Base-by-base conservation (phyloP, 2,113 vertebrate species). In the Noturus placidus region DNA sequence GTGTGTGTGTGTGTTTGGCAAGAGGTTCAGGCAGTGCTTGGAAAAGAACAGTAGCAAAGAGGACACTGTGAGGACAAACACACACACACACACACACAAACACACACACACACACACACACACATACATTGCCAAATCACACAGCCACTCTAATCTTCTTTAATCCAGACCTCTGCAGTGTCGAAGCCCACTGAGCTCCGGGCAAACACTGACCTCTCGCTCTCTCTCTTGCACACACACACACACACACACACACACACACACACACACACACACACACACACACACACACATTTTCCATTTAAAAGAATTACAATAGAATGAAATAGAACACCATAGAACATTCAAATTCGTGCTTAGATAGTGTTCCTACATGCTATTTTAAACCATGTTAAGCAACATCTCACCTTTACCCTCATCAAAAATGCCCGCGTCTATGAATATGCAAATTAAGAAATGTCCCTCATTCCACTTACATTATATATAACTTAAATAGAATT, bases 111-210 rank as follows among this genome's bases (percentile, higher is more conserved):
- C 63, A 87, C 78, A 81, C 50, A 74, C 63, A 67, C 76, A 86
- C 27, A 80, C 30, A 57, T 35, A 46, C 80, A 76, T 78, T 92
- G 92, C 94, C 93, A 94, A 93, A 90, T 91, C 92, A 92, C 91
- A 94, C 87, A 91, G 91, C 88, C 83, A 90, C 85, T 77, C 79
- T 95, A 93, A 94, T 93, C 94, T 93, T 89, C 89, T 56, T 76
- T 94, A 93, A 95, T 93, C 94, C 93, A 95, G 93, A 94, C 94
- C 92, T 94, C 93, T 91, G 89, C 74, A 84, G 67, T 87, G 56
- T 87, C 61, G 61, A 74, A 87, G 63, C 77, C 54, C 82, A 69
- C 54, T 78, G 82, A n/a, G 83, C 87, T 86, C 57, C 30, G 22
- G 56, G 65, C 77, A 57, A 77, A 82, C 19, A 81, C 50, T 72